Base-by-base conservation (phyloP, 2,888 invertebrate genomes). In the Elaeidobius kamerunicus region DNA sequence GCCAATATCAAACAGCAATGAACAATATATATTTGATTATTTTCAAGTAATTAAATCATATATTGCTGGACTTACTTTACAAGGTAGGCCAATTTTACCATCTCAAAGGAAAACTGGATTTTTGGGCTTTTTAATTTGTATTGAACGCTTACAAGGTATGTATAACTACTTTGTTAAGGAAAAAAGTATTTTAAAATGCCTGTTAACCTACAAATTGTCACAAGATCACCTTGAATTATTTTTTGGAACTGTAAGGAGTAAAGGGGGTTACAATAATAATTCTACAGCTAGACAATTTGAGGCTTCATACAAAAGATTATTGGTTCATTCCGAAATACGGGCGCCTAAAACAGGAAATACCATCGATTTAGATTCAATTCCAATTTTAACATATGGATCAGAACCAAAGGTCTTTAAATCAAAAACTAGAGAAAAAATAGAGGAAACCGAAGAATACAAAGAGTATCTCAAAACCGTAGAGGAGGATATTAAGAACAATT, bases 201-300 rank as follows among this genome's bases (percentile, higher is more conserved):
- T 41, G 11, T 12, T 41, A 12, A 41, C 41, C 5, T 28, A 41
- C 16, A 44, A 60, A 30, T 39, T 55, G 12, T 51, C 46, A 1
- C 60, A 60, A 30, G 55, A 60, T 32, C 44, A 48, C 36, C 14
- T 59, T 16, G 57, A 60, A 51, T 55, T 51, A 15, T 60, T 57
- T 49, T 59, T 59, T 34, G 43, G 47, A 23, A 51, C 52, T 14
- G 47, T 60, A n/a, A 41, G 60, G 11, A 42, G 42, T 20, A 43
- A 57, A 14, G 49, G 54, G 5, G 57, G 56, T 2, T 57, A 45
- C 38, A 57, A 55, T 36, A 56, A 56, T 36, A 60, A 58, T 23
- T 56, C 60, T 1, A 56, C 52, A 20, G 56, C 55, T 12, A 14
- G 38, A 16, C 58, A 58, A 27, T 57, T 58, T 34, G n/a, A n/a